Conservation (phyloP, 2,888 invertebrate genomes). For the Tetrapedia diversipes region DNA sequence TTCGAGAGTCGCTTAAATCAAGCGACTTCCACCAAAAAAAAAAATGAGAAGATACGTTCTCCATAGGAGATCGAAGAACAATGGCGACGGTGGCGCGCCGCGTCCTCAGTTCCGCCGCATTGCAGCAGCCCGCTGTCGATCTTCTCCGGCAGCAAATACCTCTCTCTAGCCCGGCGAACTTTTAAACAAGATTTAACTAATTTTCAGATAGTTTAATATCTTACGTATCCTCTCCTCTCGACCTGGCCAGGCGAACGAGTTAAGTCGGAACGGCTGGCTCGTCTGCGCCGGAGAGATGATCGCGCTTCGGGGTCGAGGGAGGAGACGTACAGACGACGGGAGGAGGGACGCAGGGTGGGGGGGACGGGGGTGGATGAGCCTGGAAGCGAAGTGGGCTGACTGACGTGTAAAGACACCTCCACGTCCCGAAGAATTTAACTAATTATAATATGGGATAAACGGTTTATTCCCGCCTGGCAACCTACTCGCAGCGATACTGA, state of each 20-base stretch:
- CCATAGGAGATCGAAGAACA: conserved; percentile 1
- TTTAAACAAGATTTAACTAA: conserved; percentile 82
- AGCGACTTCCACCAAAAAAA: no score
- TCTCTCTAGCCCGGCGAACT: conserved; percentile 75
- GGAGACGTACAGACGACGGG: conserved; percentile 54
- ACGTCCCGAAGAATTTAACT: conserved; percentile 82
- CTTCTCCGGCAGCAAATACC: conserved; percentile 64
- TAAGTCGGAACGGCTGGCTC: conserved; percentile 79
- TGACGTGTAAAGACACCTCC: conserved; percentile 83
- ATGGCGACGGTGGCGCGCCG: background rate
- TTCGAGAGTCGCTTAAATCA: no score
- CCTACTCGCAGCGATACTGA: conserved; percentile 79
- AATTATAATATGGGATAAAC: conserved; percentile 83
- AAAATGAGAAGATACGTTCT: no score
- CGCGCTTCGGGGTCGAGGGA: conserved; percentile 58
- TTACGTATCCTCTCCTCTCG: conserved; percentile 74
- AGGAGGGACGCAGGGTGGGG: conserved; percentile 69
- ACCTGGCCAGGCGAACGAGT: conserved; percentile 78
- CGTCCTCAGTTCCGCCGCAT: conserved; percentile 35
- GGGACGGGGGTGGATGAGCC: conserved; percentile 75
- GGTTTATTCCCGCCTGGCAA: conserved; percentile 81
- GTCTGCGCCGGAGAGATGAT: conserved; percentile 66
- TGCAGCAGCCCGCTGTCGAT: conserved; percentile 60
- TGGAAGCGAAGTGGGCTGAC: conserved; percentile 81
- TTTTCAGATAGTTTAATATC: conserved; percentile 82